These are phyloP conservation scores for Sminthurinus signatus DNA, from an alignment of 1,140 invertebrate species.

Conservation along the genomic window DNA sequence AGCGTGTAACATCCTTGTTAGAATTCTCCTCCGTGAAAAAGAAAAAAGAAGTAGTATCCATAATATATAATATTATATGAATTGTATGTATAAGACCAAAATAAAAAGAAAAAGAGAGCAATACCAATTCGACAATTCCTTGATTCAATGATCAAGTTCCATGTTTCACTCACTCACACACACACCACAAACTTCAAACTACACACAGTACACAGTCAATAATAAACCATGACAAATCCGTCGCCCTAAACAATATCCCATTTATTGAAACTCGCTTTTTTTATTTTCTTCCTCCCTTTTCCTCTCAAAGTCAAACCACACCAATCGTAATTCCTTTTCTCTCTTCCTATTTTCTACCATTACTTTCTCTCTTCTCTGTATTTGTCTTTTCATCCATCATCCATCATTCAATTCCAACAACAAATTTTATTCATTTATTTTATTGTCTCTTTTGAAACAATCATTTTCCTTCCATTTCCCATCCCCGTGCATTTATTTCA, in stretches of 20 bases:
- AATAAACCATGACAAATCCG: background rate
- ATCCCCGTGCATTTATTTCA: too few relatives aligned
- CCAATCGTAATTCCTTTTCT: background rate
- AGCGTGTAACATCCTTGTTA: constrained; percentile 6
- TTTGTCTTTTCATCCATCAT: too few relatives aligned
- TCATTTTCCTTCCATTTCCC: too few relatives aligned
- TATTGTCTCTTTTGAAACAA: too few relatives aligned
- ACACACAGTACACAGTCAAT: too few relatives aligned
- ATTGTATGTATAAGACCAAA: too few relatives aligned
- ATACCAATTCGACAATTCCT: too few relatives aligned
- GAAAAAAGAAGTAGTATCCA: too few relatives aligned
- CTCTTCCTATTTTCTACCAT: background rate
- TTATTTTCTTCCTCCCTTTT: background rate
- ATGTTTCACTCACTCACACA: background rate
- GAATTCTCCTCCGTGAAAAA: background rate
- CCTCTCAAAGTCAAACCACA: too few relatives aligned
- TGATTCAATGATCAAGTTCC: constrained; percentile 13
- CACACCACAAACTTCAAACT: too few relatives aligned
- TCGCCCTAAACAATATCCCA: constrained; percentile 10
- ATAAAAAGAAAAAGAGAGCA: too few relatives aligned
- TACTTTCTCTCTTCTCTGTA: background rate
- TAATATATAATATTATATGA: too few relatives aligned
- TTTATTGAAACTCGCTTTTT: constrained; percentile 6
- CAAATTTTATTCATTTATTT: background rate
- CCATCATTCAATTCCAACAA: constrained; percentile 1